Evolutionary conservation across 2,797 vertebrate species (phyloP), one percentile per base, ranked within the genome.

Genomic region (Malacoraja senta): DNA sequence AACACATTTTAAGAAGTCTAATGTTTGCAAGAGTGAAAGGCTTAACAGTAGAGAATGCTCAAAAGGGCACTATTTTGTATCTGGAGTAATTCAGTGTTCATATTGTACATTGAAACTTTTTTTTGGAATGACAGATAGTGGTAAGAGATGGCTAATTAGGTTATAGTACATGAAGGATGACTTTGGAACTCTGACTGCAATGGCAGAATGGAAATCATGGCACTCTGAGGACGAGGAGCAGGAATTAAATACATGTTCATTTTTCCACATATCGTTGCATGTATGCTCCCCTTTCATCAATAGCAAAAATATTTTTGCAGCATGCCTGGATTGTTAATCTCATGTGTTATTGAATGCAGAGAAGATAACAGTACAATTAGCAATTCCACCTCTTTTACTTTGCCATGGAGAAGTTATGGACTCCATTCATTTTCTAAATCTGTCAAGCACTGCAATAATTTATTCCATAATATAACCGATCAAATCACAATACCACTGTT

Each of bases 91-190:
- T 53, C 38, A 76, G 10, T 26, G 26, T 76, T 92, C 71, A 92
- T 8, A 29, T 76, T 58, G 38, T 76, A 38, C 32, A 74, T 74
- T 74, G 58, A 35, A 92, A 74, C 12, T 26, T 74, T 74, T 44
- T 92, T 44, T n/a, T 29, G 53, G 24, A 74, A 58, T 92, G 68
- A 92, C 90, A 76, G 71, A 74, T 92, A 71, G 71, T 38, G 15
- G 68, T 53, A 92, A 92, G 72, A 44, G 8, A 24, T 74, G 44
- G 35, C 58, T 92, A 12, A 92, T 74, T 53, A 53, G 24, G 21
- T 38, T 4, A 92, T 74, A 68, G 7, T 63, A 68, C 38, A 3
- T 92, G 44, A 91, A 76, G 35, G 26, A 7, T 76, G 68, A 91
- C 12, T 74, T 74, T 74, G 63, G n/a, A 24, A 63, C 86, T 90